Base-by-base conservation (phyloP, 2,113 vertebrate species). In the Apteryx mantelli region DNA sequence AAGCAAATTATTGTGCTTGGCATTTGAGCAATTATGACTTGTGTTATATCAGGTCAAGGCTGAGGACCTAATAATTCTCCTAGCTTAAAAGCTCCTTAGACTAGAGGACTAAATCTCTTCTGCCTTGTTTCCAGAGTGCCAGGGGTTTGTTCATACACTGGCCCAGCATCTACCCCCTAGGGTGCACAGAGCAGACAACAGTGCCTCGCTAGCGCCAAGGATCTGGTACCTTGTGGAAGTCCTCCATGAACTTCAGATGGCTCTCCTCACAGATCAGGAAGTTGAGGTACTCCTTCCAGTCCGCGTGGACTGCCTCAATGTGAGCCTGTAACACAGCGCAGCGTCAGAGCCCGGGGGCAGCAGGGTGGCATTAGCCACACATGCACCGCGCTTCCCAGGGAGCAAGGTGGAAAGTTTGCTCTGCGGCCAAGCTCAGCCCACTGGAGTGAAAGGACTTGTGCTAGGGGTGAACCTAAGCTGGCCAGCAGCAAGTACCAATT, bases 211-310 rank as follows among this genome's bases (percentile, higher is more conserved):
- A n/a, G 12, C 38, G 48, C 52, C 16, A 1, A n/a, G 25, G 32
- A 7, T 32, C 53, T 18, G 85, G 95, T 61, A 99, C 99, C 98
- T 99, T 99, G 98, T 99, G 99, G 96, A 99, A 99, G 79, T 99
- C 99, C 11, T 99, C 99, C 99, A 99, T 99, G 98, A 98, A 98
- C 96, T 99, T 99, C 26, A 99, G 98, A 93, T 99, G 99, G 96
- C 99, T 99, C 94, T 99, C 99, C 97, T 99, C 99, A 2, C 99
- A 99, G 97, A 99, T 99, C 48, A 99, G 98, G 95, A 99, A 98
- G 98, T 99, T 99, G 89, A 99, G 98, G 91, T 99, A 99, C 56
- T 99, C 99, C 97, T 99, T 99, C 99, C 99, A 99, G 97, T 99
- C 99, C 0, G 99, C 99, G 0, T 99, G 99, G 42, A 99, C 99